Evolutionary conservation across 2,113 vertebrate genomes (phyloP), one percentile per base, ranked within the genome.

Genomic region (Ophiodon elongatus): DNA sequence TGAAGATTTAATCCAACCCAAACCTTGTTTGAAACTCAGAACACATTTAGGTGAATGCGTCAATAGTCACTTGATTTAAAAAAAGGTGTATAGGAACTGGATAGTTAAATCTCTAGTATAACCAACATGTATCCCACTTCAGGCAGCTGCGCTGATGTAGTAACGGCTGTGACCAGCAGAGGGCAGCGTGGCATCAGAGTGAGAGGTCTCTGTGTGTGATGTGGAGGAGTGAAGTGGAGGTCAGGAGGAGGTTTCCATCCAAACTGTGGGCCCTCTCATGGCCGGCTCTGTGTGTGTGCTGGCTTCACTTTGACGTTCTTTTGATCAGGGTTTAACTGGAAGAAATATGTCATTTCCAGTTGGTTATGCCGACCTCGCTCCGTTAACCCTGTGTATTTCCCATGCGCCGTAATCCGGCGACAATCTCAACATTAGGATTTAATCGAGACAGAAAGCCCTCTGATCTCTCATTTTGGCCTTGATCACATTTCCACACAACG

Each of bases 171-270:
- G 67, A 68, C 75, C 95, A 94, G 79, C 47, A 91, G 95, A 86
- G 87, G 94, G 91, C 94, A 93, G 91, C 66, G 87, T 9, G 90
- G 68, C 33, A 65, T 70, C 75, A 72, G 62, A 54, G 35, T 68
- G 17, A 64, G 14, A 27, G 47, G 4, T 31, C 29, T 67, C 15
- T 0, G 0, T 62, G 29, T 70, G n/a, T 17, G 23, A 8, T 0
- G 23, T 33, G 17, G 14, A 63, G 73, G 82, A 87, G 72, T 84
- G 73, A 82, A 80, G 50, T 64, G 35, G 72, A 87, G 83, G 72
- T 82, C 81, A 76, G 37, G 19, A 33, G 60, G 50, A 82, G 39
- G 66, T 39, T 27, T 5, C 29, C 64, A 41, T 15, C 39, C 6
- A 31, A 60, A 45, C 47, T 75, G 86, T 85, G 57, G 76, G 66